Conservation (phyloP, 2,113 vertebrate genomes). For the Xiphias gladius region DNA sequence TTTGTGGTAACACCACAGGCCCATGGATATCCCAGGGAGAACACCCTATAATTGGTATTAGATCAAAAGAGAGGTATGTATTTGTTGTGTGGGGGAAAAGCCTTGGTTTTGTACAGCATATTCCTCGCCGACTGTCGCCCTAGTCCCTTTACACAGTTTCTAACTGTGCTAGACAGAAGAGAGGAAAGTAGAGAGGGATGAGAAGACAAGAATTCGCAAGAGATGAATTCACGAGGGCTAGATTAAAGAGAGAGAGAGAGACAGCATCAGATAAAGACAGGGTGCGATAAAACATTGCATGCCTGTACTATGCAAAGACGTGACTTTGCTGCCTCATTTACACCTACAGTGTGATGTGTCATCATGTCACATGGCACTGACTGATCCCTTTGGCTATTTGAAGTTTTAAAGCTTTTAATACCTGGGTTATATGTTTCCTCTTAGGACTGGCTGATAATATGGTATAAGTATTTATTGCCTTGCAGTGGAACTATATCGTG, state of each 20-base stretch:
- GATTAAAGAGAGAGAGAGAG: conserved; percentile 9
- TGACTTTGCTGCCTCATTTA: neutral
- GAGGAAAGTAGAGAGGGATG: conserved; percentile 6
- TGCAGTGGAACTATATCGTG: neutral
- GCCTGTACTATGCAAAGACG: conserved; percentile 7
- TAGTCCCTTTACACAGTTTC: conserved; percentile 1
- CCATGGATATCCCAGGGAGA: neutral
- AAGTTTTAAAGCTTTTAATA: neutral
- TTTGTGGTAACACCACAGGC: neutral
- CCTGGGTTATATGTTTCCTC: neutral
- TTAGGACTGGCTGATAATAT: neutral
- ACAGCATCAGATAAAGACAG: conserved; percentile 30
- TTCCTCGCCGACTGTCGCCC: neutral
- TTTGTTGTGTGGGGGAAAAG: neutral
- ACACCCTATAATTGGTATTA: conserved; percentile 3
- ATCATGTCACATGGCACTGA: neutral
- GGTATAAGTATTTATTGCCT: too few relatives aligned
- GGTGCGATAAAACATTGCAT: neutral
- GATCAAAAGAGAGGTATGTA: neutral
- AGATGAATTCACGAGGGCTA: conserved; percentile 21
- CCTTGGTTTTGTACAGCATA: neutral
- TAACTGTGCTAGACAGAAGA: conserved; percentile 14
- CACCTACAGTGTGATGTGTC: neutral
- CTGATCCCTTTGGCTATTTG: conserved; percentile 1
- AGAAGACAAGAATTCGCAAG: conserved; percentile 24